Base-by-base conservation (phyloP, 2,888 invertebrate species). In the Cylindroiulus punctatus region DNA sequence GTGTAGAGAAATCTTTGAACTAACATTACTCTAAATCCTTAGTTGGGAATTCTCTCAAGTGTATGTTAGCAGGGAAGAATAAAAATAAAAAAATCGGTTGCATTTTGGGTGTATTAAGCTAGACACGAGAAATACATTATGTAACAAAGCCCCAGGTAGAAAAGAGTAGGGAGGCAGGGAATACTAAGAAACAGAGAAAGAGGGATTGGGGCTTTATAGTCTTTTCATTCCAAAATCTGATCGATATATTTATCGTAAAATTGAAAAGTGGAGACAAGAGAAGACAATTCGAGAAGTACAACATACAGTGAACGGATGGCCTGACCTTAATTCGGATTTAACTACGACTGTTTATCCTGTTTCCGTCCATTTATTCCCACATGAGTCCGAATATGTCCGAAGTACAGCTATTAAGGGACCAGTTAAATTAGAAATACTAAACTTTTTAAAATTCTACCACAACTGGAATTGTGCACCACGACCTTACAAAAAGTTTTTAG, bases 71-170 rank as follows among this genome's bases (percentile, higher is more conserved):
- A 12, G 65, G 26, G 26, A 65, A 65, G 26, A 65, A 10, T 26
- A 12, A 82, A 36, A 82, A 76, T 17, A 76, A 82, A 82, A 82
- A 42, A 36, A 12, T 82, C 17, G n/a, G 82, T 10, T 36, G 36
- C 36, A 36, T 82, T 82, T 42, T 82, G 82, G 82, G 82, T 82
- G 82, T 82, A 82, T 82, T 82, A 44, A 52, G 8, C 40, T 10
- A 84, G 52, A 84, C 84, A 84, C 84, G 84, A 84, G 84, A 84
- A 84, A 84, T 84, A 84, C 84, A 84, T 84, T 84, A 84, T 84
- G 84, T 47, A 84, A 44, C 84, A 84, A 84, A 84, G 36, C 82
- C 42, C 82, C 36, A 40, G 82, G 42, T 82, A 40, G 82, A 36
- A 82, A 82, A 1, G 36, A 82, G 82, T 22, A 36, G 82, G 82